phyloP scores from a whole-genome alignment of 2,797 vertebrate species.

The Scarus forsteni region DNA sequence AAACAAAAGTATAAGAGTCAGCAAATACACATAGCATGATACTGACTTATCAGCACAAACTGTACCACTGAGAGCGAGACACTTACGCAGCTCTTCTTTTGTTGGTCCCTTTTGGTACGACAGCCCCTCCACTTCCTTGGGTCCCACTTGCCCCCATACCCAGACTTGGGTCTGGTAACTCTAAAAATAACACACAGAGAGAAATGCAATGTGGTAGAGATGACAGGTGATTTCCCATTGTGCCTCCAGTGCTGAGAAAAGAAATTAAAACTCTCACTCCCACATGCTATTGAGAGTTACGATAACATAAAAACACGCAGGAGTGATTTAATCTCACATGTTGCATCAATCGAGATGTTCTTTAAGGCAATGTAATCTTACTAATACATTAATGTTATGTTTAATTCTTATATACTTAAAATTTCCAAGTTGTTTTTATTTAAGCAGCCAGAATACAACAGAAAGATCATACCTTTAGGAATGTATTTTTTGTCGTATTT shows the following conservation, averaged over 20 bases:
- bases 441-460: no score
- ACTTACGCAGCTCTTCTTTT: slow-evolving; percentile 92
- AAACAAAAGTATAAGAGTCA: slow-evolving; percentile 16
- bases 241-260: slow-evolving; percentile 14
- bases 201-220: slow-evolving; percentile 16
- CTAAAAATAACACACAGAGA: slow-evolving; percentile 79
- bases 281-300: neutral
- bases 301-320: neutral
- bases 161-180: slow-evolving; percentile 91
- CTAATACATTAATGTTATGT: no score
- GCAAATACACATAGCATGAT: slow-evolving; percentile 1
- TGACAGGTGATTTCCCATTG: slow-evolving; percentile 51
- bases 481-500: no score
- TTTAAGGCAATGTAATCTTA: no score
- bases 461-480: no score
- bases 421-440: no score
- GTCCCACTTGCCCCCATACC: slow-evolving; percentile 85
- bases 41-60: neutral
- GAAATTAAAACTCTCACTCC: slow-evolving; percentile 7
- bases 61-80: neutral
- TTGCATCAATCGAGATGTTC: no score
- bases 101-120: slow-evolving; percentile 86
- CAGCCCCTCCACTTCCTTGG: slow-evolving; percentile 80
- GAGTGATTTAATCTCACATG: neutral
- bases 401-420: no score